phyloP scores from a whole-genome alignment of 2,113 vertebrate species.

The Engraulis encrasicolus region DNA sequence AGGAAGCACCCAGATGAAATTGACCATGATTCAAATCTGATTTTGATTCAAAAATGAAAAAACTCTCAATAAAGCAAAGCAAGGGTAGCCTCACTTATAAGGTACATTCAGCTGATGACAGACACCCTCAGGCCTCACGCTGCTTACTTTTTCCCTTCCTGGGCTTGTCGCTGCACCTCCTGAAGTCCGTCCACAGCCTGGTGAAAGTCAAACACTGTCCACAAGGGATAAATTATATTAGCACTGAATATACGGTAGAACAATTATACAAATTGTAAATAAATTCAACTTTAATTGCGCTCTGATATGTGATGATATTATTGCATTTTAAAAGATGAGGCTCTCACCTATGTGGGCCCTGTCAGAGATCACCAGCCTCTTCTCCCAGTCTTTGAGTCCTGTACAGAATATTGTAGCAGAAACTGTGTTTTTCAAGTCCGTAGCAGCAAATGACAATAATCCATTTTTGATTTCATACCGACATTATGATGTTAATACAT shows the following conservation, averaged over 20 bases:
- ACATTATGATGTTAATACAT: not conserved
- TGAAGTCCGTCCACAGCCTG: constrained; percentile 95
- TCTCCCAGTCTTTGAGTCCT: constrained; percentile 98
- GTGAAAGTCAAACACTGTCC: constrained; percentile 95
- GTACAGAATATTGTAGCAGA: constrained; percentile 1
- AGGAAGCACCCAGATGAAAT: too few relatives aligned
- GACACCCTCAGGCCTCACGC: too few relatives aligned
- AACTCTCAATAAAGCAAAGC: too few relatives aligned
- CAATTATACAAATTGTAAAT: too few relatives aligned
- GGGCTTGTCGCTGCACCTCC: constrained; percentile 92
- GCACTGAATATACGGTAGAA: not conserved
- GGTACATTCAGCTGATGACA: too few relatives aligned
- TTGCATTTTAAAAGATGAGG: not conserved
- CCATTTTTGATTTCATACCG: not conserved
- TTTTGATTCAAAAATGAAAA: too few relatives aligned
- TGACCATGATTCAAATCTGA: too few relatives aligned
- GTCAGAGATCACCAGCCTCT: constrained; percentile 94
- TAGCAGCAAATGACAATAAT: not conserved
- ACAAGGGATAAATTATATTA: constrained; percentile 29
- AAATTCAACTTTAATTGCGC: too few relatives aligned
- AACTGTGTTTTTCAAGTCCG: not conserved
- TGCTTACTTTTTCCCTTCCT: constrained; percentile 95
- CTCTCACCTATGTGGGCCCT: constrained; percentile 91
- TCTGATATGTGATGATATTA: too few relatives aligned
- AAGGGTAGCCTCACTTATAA: too few relatives aligned